Conservation (phyloP, 2,113 vertebrate genomes). For the Toxotes jaculatrix region DNA sequence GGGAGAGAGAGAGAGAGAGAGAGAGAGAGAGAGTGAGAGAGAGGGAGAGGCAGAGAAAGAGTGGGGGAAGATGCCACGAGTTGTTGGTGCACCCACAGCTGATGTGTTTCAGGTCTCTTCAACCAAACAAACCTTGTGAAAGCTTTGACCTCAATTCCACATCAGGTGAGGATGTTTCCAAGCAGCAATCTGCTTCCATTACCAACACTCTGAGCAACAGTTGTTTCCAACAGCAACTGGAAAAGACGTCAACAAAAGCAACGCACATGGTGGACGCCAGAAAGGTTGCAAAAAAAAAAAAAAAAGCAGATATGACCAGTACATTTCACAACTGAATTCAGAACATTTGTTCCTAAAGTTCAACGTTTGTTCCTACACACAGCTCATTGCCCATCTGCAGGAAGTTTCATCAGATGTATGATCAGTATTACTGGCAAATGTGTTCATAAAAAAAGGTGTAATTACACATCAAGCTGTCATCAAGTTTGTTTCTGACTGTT, state of each 20-base stretch:
- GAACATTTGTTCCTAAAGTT: neutral
- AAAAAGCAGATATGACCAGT: neutral
- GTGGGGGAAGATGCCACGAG: neutral
- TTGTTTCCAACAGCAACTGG: neutral
- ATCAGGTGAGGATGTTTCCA: slow-evolving; percentile 28
- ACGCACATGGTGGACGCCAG: neutral
- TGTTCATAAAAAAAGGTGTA: neutral
- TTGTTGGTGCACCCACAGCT: slow-evolving; percentile 9
- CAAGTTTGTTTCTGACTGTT: neutral
- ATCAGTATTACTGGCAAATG: neutral
- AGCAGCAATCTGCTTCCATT: neutral
- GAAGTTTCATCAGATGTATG: too few relatives aligned
- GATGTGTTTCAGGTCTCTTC: slow-evolving; percentile 29
- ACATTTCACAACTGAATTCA: neutral
- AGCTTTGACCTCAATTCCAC: slow-evolving; percentile 52
- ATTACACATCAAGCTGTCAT: neutral
- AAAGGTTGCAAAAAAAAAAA: neutral
- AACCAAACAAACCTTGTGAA: slow-evolving; percentile 27
- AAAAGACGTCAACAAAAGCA: neutral
- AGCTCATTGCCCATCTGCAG: neutral
- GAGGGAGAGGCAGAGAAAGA: neutral
- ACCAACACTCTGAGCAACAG: neutral
- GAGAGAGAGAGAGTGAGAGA: neutral
- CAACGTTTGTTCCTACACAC: too few relatives aligned
- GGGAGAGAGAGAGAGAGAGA: neutral